These are phyloP conservation scores for Goniozus legneri DNA, from an alignment of 1,140 invertebrate species.

Conservation along the genomic window DNA sequence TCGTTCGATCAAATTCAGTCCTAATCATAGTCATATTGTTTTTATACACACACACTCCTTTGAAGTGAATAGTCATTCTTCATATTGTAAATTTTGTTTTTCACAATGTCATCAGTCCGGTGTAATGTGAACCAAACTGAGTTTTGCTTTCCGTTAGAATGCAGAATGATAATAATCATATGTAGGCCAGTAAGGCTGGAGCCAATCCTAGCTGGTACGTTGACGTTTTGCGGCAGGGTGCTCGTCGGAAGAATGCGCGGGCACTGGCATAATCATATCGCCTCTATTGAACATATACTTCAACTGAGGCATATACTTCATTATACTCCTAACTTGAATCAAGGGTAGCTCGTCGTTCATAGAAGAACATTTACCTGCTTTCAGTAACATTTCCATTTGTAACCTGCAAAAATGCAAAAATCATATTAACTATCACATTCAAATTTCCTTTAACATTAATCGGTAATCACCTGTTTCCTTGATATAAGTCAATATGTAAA, in stretches of 20 bases:
- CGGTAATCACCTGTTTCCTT: conserved; percentile 71
- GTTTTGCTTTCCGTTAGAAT: conserved; percentile 35
- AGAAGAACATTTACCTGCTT: conserved; percentile 69
- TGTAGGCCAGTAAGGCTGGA: conserved; percentile 56
- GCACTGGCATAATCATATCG: conserved; percentile 36
- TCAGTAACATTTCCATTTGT: conserved; percentile 71
- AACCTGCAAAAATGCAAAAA: conserved; percentile 53
- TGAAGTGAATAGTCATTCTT: too few relatives aligned
- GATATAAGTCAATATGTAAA: conserved; percentile 72
- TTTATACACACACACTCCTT: too few relatives aligned
- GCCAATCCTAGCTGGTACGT: conserved; percentile 63
- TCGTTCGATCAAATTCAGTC: too few relatives aligned
- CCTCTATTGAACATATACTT: conserved; percentile 69
- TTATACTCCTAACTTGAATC: conserved; percentile 76
- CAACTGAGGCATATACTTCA: conserved; percentile 81
- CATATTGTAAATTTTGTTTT: too few relatives aligned
- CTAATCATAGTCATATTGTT: too few relatives aligned
- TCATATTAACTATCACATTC: not conserved
- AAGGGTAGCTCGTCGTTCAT: conserved; percentile 63
- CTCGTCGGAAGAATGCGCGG: conserved; percentile 45
- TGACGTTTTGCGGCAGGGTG: conserved; percentile 58
- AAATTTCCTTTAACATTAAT: conserved; percentile 29
- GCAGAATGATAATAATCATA: conserved; percentile 54
- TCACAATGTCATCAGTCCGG: too few relatives aligned
- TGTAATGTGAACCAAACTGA: not conserved